Base-by-base conservation (phyloP, 2,888 invertebrate species). In the Ceriagrion tenellum region DNA sequence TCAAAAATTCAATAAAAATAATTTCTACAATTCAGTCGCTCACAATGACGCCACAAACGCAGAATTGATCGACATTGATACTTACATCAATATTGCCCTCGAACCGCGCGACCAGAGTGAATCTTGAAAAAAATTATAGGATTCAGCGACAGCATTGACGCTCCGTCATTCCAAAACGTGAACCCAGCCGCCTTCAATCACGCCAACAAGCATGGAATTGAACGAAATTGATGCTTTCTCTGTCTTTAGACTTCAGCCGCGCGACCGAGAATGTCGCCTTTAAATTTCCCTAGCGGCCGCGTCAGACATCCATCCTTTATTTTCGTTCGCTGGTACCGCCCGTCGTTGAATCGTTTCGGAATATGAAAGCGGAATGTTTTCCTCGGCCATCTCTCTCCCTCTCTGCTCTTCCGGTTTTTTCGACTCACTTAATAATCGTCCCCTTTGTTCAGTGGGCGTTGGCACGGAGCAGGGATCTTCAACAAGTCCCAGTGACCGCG, bases 401-500 rank as follows among this genome's bases (percentile, higher is more conserved):
- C 13, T 3, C 30, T n/a, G 2, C 81, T 30, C 81, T 81, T 81
- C 81, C 81, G 81, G 81, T 35, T 81, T 20, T 35, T 16, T 8
- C 30, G 81, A 81, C 26, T 26, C 81, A 35, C 35, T 35, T 81
- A 81, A 81, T 81, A 81, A 81, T 81, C 81, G 35, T 16, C 35
- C 35, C 81, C 81, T 81, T 81, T 81, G 81, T 81, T n/a, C 12
- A 4, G 30, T 81, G 30, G 81, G 81, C 81, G 81, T 81, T 81
- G 10, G 81, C 30, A 81, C 30, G 30, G 81, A 35, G 81, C 35
- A 18, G 35, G n/a, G 81, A 81, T 16, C 16, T 8, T 16, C 47
- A 47, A 30, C 81, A 81, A 81, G 81, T 81, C 81, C 81, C 16
- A 35, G 30, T 81, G 81, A 81, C 81, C 81, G 81, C 81, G 81